Evolutionary conservation across 2,797 vertebrate genomes (phyloP).

Genomic region (Cottoperca gobio): DNA sequence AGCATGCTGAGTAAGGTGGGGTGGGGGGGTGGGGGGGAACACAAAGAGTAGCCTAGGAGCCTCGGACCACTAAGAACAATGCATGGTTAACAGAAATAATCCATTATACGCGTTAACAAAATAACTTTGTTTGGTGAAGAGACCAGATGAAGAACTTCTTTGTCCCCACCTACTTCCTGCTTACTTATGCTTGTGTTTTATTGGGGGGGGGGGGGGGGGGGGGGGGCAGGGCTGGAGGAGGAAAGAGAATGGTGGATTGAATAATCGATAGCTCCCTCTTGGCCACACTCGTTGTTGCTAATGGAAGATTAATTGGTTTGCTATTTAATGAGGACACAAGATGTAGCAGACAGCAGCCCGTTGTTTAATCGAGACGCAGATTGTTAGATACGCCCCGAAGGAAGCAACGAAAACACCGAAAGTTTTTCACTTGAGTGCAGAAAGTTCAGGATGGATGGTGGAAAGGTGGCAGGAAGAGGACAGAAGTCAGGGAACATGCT

Average conservation of each 20-base stretch:
- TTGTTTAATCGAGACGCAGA: constrained; percentile 28
- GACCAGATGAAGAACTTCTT: background rate
- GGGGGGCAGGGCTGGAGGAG: background rate
- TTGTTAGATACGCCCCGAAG: constrained; percentile 24
- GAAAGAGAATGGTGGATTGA: constrained; percentile 9
- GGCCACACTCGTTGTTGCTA: constrained; percentile 22
- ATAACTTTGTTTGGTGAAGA: background rate
- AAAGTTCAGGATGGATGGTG: constrained; percentile 10
- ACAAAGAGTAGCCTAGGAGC: too few species aligned
- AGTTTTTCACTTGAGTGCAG: background rate
- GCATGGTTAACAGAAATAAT: background rate
- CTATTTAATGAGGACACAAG: constrained; percentile 49
- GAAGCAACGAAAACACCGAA: constrained; percentile 3
- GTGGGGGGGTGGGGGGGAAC: too few species aligned
- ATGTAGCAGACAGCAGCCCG: constrained; percentile 19
- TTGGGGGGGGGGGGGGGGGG: too few species aligned
- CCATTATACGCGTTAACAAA: background rate
- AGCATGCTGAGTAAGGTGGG: too few species aligned
- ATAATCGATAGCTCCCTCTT: constrained; percentile 48
- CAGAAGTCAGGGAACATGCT: too few species aligned
- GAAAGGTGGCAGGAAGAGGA: background rate
- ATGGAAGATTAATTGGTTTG: constrained; percentile 58
- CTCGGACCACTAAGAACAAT: too few species aligned
- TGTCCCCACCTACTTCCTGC: background rate
- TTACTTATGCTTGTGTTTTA: constrained; percentile 28